Base-by-base conservation (phyloP, 2,797 vertebrate species). In the Brachyrhaphis roseni region DNA sequence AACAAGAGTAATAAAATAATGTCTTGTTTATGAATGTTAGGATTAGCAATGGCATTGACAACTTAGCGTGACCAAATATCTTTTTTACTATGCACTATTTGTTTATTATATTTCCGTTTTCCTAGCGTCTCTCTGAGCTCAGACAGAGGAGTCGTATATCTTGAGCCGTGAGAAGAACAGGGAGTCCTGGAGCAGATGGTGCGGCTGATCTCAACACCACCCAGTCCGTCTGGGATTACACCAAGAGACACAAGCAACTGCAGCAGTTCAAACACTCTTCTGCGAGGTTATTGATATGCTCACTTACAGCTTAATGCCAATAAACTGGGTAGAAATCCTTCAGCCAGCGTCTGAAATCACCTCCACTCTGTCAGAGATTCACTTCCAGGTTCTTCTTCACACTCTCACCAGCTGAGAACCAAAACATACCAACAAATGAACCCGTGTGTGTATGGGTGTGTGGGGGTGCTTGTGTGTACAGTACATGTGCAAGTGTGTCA, bases 161-260 rank as follows among this genome's bases (percentile, higher is more conserved):
- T 51, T 57, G 68, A 81, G 68, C 73, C 68, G 49, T 31, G 13
- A 81, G 79, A 76, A 79, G 71, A 82, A 80, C 53, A 74, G 57
- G 39, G 46, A 77, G 78, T 79, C 75, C 45, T 77, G 80, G n/a
- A 85, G 36, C 83, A 85, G 83, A 81, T 85, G 83, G 83, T 20
- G 45, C 47, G 57, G 77, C 83, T 74, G 83, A 82, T 85, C 76
- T 82, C 79, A 59, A 76, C 83, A 76, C 73, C 76, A 18, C 15
- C 2, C 47, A 68, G 79, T 66, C 76, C 31, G 34, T 76, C 79
- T 81, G 83, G 76, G 79, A 81, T 68, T 57, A 73, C 57, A 51
- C 20, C 34, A 77, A 51, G 75, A 75, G 53, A 78, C 59, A 36
- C 31, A 55, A 78, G 51, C 80, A 1, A 75, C 75, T 39, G 70